Conservation (phyloP, 2,113 vertebrate genomes). For the Ochotona curzoniae region DNA sequence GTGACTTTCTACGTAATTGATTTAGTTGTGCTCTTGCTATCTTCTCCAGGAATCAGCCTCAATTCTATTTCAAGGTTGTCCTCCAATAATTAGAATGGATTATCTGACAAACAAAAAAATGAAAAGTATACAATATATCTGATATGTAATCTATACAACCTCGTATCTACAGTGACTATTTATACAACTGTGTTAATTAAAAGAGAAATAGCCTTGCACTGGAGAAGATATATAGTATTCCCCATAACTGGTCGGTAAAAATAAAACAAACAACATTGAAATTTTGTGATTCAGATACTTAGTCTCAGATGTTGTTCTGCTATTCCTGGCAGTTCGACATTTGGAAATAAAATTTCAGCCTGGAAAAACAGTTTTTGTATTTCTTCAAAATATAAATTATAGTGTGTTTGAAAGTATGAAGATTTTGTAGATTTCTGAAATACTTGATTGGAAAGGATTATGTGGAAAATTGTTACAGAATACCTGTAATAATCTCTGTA, state of each 20-base stretch:
- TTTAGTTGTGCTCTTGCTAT: background rate
- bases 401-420: background rate
- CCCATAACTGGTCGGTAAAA: background rate
- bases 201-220: background rate
- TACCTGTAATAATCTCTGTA: background rate
- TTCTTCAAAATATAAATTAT: background rate
- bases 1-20: background rate
- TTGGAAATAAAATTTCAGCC: background rate
- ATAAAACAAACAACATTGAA: background rate
- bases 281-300: background rate
- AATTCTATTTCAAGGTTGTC: background rate
- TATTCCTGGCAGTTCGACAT: background rate
- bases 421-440: slow-evolving; percentile 4
- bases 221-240: background rate
- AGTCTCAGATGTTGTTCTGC: background rate
- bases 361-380: background rate
- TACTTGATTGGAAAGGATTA: background rate
- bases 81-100: background rate
- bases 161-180: background rate
- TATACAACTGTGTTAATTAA: background rate
- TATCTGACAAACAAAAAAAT: background rate
- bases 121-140: background rate
- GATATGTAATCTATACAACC: background rate
- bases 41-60: background rate
- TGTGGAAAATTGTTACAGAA: background rate